Conservation (phyloP, 2,888 invertebrate species). For the Epinotia ramella region DNA sequence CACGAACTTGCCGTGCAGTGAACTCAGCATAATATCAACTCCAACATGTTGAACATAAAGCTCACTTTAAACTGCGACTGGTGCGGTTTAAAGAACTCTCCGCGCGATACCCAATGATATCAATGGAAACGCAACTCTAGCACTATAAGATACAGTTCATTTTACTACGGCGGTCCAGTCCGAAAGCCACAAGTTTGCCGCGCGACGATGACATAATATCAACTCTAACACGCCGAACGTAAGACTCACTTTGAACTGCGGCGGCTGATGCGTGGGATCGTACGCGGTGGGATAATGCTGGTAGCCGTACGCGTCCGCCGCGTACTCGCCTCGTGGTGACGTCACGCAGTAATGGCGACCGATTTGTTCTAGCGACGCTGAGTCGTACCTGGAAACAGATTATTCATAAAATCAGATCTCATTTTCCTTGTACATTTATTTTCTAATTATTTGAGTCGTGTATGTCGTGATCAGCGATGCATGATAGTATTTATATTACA, state of each 20-base stretch:
- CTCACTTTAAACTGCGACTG: too few relatives aligned
- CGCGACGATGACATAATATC: background rate
- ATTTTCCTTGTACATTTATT: too few relatives aligned
- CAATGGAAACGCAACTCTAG: too few relatives aligned
- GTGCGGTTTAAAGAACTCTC: too few relatives aligned
- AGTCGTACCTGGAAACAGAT: slow-evolving; percentile 71
- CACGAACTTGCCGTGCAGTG: background rate
- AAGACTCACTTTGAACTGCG: slow-evolving; percentile 69
- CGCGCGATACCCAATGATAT: too few relatives aligned
- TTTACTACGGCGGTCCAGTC: too few relatives aligned
- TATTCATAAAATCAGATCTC: too few relatives aligned
- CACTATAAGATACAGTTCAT: too few relatives aligned
- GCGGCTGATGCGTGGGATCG: slow-evolving; percentile 65
- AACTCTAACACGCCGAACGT: background rate
- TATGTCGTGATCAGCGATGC: too few relatives aligned
- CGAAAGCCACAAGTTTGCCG: background rate
- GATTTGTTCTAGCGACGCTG: slow-evolving; percentile 78
- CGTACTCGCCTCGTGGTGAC: slow-evolving; percentile 82
- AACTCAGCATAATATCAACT: background rate
- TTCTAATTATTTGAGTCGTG: too few relatives aligned
- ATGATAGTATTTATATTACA: too few relatives aligned
- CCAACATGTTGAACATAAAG: background rate
- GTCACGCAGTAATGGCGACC: slow-evolving; percentile 83
- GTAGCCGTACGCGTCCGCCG: slow-evolving; percentile 78
- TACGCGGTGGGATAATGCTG: slow-evolving; percentile 78